Conservation (phyloP, 2,797 vertebrate species). For the Oryzias dopingdopingensis region DNA sequence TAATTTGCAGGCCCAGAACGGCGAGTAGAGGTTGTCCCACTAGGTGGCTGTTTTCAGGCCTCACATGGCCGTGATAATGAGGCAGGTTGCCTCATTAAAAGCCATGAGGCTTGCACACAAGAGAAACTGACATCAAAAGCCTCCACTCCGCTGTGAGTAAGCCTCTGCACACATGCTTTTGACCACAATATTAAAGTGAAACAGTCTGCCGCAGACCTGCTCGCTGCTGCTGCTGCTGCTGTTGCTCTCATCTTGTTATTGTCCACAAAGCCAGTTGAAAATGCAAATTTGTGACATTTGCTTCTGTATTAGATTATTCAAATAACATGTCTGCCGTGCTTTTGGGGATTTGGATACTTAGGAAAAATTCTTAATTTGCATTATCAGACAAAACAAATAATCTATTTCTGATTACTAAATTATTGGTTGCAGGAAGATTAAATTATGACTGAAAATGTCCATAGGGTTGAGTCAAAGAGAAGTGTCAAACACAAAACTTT, state of each 20-base stretch:
- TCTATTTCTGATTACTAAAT: too few relatives aligned
- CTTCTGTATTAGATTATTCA: constrained; percentile 8
- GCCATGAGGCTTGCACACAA: constrained; percentile 65
- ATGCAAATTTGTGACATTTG: constrained; percentile 33
- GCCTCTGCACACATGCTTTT: constrained; percentile 48
- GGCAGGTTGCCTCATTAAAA: constrained; percentile 72
- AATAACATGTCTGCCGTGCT: too few relatives aligned
- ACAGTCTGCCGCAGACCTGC: constrained; percentile 22
- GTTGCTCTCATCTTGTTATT: background rate
- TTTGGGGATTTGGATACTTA: too few relatives aligned
- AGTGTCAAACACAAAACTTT: too few relatives aligned
- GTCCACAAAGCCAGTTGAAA: constrained; percentile 9
- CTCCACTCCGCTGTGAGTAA: constrained; percentile 34
- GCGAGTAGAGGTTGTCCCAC: constrained; percentile 52
- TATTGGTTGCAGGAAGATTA: too few relatives aligned
- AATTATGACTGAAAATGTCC: too few relatives aligned
- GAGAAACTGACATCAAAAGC: constrained; percentile 71
- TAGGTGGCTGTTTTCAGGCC: constrained; percentile 53
- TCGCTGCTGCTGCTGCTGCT: background rate
- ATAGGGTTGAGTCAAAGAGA: too few relatives aligned
- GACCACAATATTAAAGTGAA: constrained; percentile 44
- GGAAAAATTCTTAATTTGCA: too few relatives aligned
- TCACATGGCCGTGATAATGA: constrained; percentile 64
- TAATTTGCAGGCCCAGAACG: constrained; percentile 63
- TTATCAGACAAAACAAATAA: too few relatives aligned